Percentiles rank a stretch among this genome's conserved stretches.
Evolutionary conservation across 2,797 vertebrate species (phyloP).

Genomic region (Schizothorax lantsangensis): DNA sequence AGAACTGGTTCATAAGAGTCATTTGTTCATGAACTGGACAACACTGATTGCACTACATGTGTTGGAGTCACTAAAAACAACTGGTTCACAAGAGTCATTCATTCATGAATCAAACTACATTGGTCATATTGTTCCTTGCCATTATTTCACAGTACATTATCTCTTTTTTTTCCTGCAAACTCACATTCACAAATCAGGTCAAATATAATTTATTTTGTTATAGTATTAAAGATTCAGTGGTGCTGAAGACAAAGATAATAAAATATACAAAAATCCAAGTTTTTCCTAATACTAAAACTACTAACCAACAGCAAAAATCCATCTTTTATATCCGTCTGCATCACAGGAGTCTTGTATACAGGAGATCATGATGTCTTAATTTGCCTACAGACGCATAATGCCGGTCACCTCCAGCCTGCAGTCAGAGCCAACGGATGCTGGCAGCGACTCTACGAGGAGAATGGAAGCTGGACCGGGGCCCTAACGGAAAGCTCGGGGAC

Average conservation of each 20-base stretch:
- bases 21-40: neutral
- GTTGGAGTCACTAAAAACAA: neutral
- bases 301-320: neutral
- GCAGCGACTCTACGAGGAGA: constrained; percentile 61
- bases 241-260: neutral
- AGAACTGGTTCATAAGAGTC: neutral
- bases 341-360: neutral
- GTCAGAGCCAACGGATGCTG: constrained; percentile 59
- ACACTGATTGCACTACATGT: neutral
- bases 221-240: neutral
- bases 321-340: constrained; percentile 7
- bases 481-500: constrained; percentile 73
- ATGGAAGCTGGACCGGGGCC: constrained; percentile 67
- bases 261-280: neutral
- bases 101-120: neutral
- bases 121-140: neutral
- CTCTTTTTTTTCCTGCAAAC: neutral
- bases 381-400: constrained; percentile 46
- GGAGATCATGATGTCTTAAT: constrained; percentile 49
- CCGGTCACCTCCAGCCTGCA: constrained; percentile 55
- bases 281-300: neutral
- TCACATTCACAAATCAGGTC: neutral
- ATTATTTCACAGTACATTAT: neutral
- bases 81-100: neutral
- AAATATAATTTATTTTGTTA: neutral